Evolutionary conservation across 2,888 invertebrate genomes (phyloP), one percentile per base, ranked within the genome.

Genomic region (Drosophila sordidula): DNA sequence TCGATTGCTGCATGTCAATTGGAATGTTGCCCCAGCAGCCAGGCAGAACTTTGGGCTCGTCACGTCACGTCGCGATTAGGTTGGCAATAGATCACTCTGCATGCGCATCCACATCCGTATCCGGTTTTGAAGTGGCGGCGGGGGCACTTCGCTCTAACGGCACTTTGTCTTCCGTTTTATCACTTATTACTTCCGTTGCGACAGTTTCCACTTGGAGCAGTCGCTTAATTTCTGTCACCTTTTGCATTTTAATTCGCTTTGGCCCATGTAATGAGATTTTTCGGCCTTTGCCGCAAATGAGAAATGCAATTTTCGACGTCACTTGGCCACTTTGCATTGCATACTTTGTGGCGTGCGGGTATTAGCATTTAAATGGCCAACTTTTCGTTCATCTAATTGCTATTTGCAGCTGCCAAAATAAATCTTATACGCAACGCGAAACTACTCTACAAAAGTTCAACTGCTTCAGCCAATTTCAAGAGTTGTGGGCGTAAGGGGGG

Each of bases 1-100:
- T 87, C 85, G 86, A 84, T 90, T 78, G 89, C 90, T 89, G 87
- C 90, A 90, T 87, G 87, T 81, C 87, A 87, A 87, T 87, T 83
- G 75, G 84, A 73, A 78, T 77, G 70, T 61, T 44, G 44, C 57
- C 46, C 34, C 68, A 67, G 38, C 45, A 49, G 49, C 62, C 50
- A n/a, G 22, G 45, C 39, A 39, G n/a, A 64, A 61, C 29, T 62
- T 11, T 47, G 29, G 51, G 59, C 63, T 66, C 70, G 79, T 78
- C 70, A 69, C 74, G 69, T 78, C 72, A 74, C 66, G 61, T 71
- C 59, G 57, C 85, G 79, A 89, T 82, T 89, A 82, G 75, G 78
- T 78, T 84, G 85, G 75, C 85, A 87, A 84, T 84, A 89, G 75
- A 85, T 75, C 55, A 22, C 54, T 51, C 41, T 61, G 55, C 57